A percentile compares a stretch with the other conserved stretches of the same genome.
Conservation (phyloP, 2,113 vertebrate genomes). For the Junco hyemalis region DNA sequence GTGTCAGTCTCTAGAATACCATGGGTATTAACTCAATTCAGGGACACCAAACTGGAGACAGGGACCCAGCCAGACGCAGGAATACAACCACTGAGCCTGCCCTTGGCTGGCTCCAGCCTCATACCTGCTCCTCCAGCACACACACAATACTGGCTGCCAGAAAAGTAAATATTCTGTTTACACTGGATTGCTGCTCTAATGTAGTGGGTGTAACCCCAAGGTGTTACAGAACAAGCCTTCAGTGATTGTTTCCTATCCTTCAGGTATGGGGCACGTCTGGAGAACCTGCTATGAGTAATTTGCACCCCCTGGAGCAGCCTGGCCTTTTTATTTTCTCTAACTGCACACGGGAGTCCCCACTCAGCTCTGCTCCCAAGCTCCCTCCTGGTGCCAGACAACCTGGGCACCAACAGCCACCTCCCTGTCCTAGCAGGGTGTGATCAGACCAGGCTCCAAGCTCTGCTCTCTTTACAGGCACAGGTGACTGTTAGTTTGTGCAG, state of each 20-base stretch:
- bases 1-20: neutral
- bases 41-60: neutral
- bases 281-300: neutral
- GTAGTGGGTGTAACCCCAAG: neutral
- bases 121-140: neutral
- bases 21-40: neutral
- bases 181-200: neutral
- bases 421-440: neutral
- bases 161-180: neutral
- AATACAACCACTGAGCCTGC: rapidly evolving
- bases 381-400: neutral
- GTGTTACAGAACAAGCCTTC: neutral
- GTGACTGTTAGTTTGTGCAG: neutral
- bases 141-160: neutral
- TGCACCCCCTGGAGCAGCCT: rapidly evolving
- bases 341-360: neutral
- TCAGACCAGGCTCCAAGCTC: neutral
- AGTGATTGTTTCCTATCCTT: neutral
- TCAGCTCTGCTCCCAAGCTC: neutral
- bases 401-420: neutral
- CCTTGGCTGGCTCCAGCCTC: neutral
- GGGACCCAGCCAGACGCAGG: neutral
- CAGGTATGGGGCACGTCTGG: neutral
- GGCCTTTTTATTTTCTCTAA: neutral
- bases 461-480: neutral